Percentiles rank a stretch among this genome's conserved stretches.
phyloP scores from a whole-genome alignment of 2,113 vertebrate species.

The Peromyscus leucopus region DNA sequence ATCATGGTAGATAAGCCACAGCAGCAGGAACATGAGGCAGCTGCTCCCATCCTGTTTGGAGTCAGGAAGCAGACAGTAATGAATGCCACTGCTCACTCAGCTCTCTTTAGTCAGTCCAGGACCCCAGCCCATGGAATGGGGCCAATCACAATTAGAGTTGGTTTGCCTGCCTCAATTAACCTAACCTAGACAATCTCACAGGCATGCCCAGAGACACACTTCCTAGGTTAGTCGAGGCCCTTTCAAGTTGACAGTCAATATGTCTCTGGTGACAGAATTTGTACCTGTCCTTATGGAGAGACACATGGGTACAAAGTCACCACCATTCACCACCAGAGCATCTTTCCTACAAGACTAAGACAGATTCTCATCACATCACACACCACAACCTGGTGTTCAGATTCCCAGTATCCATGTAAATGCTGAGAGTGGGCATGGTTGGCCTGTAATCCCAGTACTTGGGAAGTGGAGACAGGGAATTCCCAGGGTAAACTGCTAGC shows the following conservation, averaged over 20 bases:
- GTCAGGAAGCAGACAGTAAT: neutral
- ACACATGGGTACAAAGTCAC: neutral
- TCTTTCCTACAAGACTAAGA: neutral
- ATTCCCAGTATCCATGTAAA: neutral
- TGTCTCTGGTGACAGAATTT: neutral
- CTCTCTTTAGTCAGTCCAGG: neutral
- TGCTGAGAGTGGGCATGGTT: neutral
- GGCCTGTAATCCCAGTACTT: neutral
- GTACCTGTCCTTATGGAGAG: neutral
- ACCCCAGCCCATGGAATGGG: neutral
- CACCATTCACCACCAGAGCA: neutral
- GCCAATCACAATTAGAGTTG: neutral
- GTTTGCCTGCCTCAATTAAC: neutral
- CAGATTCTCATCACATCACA: neutral
- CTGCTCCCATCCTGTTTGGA: neutral
- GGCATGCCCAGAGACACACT: neutral
- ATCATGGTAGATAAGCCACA: neutral
- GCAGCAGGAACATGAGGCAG: neutral
- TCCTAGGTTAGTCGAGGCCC: no score
- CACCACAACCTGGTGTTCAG: neutral
- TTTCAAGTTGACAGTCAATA: neutral
- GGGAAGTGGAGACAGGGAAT: neutral
- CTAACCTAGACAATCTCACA: neutral
- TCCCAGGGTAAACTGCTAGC: neutral
- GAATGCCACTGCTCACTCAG: neutral